These are phyloP conservation scores for Spicauda simplicius DNA, from an alignment of 2,888 invertebrate species.

Conservation along the genomic window DNA sequence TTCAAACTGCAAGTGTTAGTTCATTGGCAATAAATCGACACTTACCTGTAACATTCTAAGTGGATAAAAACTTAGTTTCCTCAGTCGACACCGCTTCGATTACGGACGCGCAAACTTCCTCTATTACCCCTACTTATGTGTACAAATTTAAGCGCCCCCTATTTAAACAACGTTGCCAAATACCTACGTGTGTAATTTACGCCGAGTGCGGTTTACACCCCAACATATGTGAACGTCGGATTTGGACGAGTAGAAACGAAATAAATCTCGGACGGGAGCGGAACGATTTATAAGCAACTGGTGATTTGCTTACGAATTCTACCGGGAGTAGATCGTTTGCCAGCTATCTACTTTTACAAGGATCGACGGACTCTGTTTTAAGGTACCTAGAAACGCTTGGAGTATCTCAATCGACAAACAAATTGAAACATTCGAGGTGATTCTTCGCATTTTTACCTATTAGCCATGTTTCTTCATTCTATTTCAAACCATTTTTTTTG, in stretches of 20 bases:
- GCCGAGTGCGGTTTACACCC: slow-evolving; percentile 66
- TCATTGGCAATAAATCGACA: slow-evolving; percentile 60
- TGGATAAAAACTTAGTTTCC: slow-evolving; percentile 74
- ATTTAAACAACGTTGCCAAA: slow-evolving; percentile 71
- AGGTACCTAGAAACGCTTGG: slow-evolving; percentile 19
- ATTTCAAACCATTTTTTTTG: neutral
- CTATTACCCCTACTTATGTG: slow-evolving; percentile 71
- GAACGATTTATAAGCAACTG: slow-evolving; percentile 75
- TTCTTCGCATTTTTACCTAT: neutral
- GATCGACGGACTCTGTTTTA: slow-evolving; percentile 26
- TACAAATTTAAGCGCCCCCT: slow-evolving; percentile 69
- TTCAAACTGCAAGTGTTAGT: no score
- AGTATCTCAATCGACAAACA: slow-evolving; percentile 23
- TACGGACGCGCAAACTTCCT: slow-evolving; percentile 68
- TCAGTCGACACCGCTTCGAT: slow-evolving; percentile 61
- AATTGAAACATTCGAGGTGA: slow-evolving; percentile 23
- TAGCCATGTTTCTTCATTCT: neutral
- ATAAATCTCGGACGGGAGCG: slow-evolving; percentile 69
- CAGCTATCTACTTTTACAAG: slow-evolving; percentile 24
- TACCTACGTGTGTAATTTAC: slow-evolving; percentile 72
- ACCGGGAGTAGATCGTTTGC: slow-evolving; percentile 56
- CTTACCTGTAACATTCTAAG: slow-evolving; percentile 58
- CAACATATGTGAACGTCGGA: slow-evolving; percentile 49
- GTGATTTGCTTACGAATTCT: slow-evolving; percentile 75
- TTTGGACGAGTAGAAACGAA: slow-evolving; percentile 53